phyloP scores from a whole-genome alignment of 2,888 invertebrate genomes.

The Caenorhabditis angaria region DNA sequence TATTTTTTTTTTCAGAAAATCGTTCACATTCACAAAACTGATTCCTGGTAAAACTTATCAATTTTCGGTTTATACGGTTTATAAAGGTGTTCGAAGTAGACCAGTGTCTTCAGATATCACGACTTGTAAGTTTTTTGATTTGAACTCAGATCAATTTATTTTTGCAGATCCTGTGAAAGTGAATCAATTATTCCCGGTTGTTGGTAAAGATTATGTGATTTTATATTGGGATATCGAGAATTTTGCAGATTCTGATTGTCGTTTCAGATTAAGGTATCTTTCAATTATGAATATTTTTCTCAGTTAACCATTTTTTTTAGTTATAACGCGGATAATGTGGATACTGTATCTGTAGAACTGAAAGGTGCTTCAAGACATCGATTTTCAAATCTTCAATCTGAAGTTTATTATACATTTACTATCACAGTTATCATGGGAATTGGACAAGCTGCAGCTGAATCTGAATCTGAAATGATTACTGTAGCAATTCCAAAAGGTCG shows the following conservation, averaged over 20 bases:
- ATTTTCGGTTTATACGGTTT: constrained; percentile 67
- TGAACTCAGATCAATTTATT: too few species aligned
- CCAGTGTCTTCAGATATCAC: constrained; percentile 66
- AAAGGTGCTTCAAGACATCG: constrained; percentile 60
- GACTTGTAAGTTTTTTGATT: constrained; percentile 56
- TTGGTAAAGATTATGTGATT: constrained; percentile 67
- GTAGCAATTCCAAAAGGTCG: constrained; percentile 60
- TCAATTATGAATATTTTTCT: neutral
- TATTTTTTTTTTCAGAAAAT: constrained; percentile 54
- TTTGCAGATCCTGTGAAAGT: constrained; percentile 70
- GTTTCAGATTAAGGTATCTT: constrained; percentile 62
- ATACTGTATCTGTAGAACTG: constrained; percentile 57
- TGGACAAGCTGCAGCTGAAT: constrained; percentile 63
- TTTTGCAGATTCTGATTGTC: constrained; percentile 67
- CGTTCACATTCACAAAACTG: constrained; percentile 70
- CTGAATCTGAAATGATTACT: constrained; percentile 68
- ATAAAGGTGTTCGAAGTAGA: constrained; percentile 63
- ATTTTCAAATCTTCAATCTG: constrained; percentile 61
- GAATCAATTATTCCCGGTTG: constrained; percentile 62
- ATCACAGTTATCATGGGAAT: constrained; percentile 68
- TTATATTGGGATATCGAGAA: constrained; percentile 71
- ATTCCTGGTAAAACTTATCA: constrained; percentile 70
- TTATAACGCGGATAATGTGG: constrained; percentile 51
- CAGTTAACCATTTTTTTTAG: constrained; percentile 18
- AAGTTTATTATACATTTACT: constrained; percentile 71